These are phyloP conservation scores for Sardina pilchardus DNA, from an alignment of 2,113 vertebrate genomes.

Conservation along the genomic window DNA sequence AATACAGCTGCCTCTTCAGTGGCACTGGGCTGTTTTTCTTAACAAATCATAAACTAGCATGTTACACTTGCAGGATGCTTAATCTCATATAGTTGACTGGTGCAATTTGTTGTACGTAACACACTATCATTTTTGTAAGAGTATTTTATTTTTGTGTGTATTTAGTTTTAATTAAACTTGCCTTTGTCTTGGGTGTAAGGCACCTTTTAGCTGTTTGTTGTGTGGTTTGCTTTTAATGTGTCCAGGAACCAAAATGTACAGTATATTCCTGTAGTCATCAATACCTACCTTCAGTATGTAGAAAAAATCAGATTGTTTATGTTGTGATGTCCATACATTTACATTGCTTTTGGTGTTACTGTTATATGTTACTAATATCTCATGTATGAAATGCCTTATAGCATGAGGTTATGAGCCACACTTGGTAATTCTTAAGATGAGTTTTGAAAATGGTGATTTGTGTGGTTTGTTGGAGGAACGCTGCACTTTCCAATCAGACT, in stretches of 20 bases:
- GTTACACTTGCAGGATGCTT: constrained; percentile 68
- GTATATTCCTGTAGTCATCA: background rate
- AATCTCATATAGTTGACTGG: constrained; percentile 73
- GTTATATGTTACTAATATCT: background rate
- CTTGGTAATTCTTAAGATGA: too few relatives aligned
- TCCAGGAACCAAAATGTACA: background rate
- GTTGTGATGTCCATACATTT: background rate
- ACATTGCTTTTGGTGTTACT: background rate
- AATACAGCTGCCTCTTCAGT: constrained; percentile 52
- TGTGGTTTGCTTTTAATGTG: constrained; percentile 28
- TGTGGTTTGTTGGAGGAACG: too few relatives aligned
- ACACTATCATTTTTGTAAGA: constrained; percentile 77
- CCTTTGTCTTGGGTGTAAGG: constrained; percentile 71
- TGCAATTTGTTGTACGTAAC: constrained; percentile 77
- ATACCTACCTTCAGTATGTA: background rate
- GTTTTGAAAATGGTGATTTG: background rate
- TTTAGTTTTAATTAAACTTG: constrained; percentile 77
- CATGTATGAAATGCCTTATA: background rate
- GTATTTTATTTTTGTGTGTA: constrained; percentile 80
- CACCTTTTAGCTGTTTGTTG: constrained; percentile 62
- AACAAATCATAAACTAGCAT: constrained; percentile 62
- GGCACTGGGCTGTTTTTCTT: constrained; percentile 49
- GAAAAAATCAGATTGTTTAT: background rate
- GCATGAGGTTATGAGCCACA: background rate
- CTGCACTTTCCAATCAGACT: background rate